phyloP scores from a whole-genome alignment of 2,113 vertebrate genomes.

The Centropus unirufus region DNA sequence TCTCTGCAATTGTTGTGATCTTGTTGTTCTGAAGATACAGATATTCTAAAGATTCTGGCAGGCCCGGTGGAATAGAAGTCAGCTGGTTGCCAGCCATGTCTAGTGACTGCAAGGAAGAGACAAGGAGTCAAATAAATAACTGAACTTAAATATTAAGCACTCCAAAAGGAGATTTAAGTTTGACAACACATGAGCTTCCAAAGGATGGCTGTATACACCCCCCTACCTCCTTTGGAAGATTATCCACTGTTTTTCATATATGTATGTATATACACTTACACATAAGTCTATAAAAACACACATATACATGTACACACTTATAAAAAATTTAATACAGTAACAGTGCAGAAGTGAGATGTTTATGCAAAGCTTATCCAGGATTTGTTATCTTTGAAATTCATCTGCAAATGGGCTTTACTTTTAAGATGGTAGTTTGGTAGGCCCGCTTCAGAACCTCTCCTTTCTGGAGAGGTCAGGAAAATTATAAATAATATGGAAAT shows the following conservation, averaged over 20 bases:
- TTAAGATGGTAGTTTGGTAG: background rate
- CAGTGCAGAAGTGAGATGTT: background rate
- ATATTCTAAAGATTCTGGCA: conserved; percentile 91
- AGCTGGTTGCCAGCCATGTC: conserved; percentile 92
- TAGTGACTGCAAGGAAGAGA: conserved; percentile 81
- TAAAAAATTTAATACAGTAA: background rate
- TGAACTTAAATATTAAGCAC: background rate
- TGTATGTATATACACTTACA: background rate
- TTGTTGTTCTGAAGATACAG: conserved; percentile 93
- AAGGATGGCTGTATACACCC: background rate
- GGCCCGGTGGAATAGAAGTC: conserved; percentile 86
- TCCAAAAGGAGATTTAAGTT: background rate
- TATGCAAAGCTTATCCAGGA: background rate
- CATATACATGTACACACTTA: background rate
- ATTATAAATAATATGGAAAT: background rate
- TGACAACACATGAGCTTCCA: background rate
- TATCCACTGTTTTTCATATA: background rate
- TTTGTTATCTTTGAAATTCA: background rate
- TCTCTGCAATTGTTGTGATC: conserved; percentile 83
- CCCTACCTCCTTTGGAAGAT: background rate
- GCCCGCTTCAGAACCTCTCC: background rate
- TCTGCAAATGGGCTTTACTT: background rate
- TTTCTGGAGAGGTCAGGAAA: background rate
- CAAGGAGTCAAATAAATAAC: background rate
- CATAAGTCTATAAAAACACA: background rate